These are phyloP conservation scores for Siphamia tubifer DNA, from an alignment of 2,113 vertebrate genomes.

Conservation along the genomic window DNA sequence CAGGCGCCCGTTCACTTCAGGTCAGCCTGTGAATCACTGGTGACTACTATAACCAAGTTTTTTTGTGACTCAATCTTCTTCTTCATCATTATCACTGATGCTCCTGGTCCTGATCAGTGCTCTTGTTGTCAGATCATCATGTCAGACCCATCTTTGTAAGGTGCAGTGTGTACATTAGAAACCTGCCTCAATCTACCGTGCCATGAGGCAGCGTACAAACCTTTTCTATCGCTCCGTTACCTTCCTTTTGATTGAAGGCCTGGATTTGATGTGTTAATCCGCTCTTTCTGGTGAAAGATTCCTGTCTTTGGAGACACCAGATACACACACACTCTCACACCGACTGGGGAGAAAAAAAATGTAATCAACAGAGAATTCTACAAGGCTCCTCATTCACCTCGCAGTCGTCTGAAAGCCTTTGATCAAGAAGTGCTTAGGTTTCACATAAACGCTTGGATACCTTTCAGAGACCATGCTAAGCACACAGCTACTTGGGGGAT, in stretches of 20 bases:
- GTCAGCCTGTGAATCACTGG: too few species aligned
- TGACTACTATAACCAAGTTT: too few species aligned
- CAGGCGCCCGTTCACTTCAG: too few species aligned
- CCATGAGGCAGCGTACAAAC: slow-evolving; percentile 21
- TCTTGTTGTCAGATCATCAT: not conserved
- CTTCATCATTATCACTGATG: not conserved
- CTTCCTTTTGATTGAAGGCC: slow-evolving; percentile 65
- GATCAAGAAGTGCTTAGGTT: slow-evolving; percentile 76
- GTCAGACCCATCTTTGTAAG: not conserved
- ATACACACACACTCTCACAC: slow-evolving; percentile 15
- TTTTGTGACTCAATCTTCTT: not conserved
- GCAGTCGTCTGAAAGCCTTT: slow-evolving; percentile 68
- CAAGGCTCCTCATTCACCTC: slow-evolving; percentile 64
- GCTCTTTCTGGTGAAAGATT: slow-evolving; percentile 58
- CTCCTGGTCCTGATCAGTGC: not conserved
- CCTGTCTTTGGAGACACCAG: slow-evolving; percentile 57
- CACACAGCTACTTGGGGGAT: slow-evolving; percentile 67
- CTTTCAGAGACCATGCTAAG: slow-evolving; percentile 72
- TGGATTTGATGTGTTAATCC: slow-evolving; percentile 74
- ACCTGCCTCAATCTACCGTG: slow-evolving; percentile 11
- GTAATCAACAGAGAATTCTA: slow-evolving; percentile 63
- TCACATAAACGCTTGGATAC: slow-evolving; percentile 71
- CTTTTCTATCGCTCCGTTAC: slow-evolving; percentile 63
- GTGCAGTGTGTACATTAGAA: slow-evolving; percentile 5
- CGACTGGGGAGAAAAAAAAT: slow-evolving; percentile 13